Evolutionary conservation across 2,888 invertebrate species (phyloP), one percentile per base, ranked within the genome.

Genomic region (Stenchaetothrips biformis): DNA sequence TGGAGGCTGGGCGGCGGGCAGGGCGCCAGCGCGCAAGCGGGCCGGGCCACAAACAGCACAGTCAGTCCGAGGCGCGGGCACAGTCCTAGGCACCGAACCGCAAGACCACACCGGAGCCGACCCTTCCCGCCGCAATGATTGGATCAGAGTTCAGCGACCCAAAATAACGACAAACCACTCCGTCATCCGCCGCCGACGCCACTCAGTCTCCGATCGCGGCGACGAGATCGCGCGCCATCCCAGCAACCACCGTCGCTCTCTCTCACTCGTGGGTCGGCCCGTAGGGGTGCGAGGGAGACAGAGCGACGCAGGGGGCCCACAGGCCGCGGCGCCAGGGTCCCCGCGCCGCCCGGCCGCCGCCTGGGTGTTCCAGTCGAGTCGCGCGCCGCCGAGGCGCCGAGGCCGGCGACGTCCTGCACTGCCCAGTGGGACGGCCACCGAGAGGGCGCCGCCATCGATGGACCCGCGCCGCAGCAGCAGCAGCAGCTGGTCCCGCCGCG

Each of bases 101-200:
- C 21, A n/a, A 67, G 67, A 67, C 67, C 67, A 67, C 67, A 67
- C 21, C 67, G 67, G 16, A 59, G 59, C 16, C 16, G 13, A 16
- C 59, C 59, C 59, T 18, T 53, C 53, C 53, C 53, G 53, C 53
- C 53, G 53, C 16, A 53, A 53, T 18, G 53, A 53, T 53, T 53
- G 53, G 13, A 53, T 53, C 53, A 53, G 53, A 74, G 67, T 74
- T 74, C 67, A 74, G 67, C 67, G 67, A 74, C 67, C 67, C 67
- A 74, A 74, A 74, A 21, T 74, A 25, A 25, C 21, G 11, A 37
- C 37, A 37, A 37, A 37, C 37, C 37, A 37, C 37, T 21, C 67
- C 25, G 25, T 74, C 67, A 74, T 74, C 25, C 67, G 67, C 67
- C 11, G 25, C 37, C 37, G 37, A 37, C 37, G 37, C 37, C 37